Evolutionary conservation across 2,113 vertebrate species (phyloP), one percentile per base, ranked within the genome.

Genomic region (Notarius quadriscutis): DNA sequence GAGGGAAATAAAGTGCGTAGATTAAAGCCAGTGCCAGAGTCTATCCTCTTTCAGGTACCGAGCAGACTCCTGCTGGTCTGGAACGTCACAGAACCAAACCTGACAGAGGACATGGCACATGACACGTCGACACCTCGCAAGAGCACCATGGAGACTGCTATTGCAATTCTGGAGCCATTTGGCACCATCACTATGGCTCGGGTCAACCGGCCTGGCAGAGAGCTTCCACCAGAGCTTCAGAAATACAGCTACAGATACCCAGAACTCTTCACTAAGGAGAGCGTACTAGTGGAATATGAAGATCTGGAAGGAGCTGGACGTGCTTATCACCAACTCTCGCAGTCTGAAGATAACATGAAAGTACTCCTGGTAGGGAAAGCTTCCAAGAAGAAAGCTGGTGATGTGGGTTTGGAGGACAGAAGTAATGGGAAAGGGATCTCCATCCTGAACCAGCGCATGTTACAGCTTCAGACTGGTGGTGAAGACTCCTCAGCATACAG

Each of bases 241-340:
- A 91, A 90, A 81, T 91, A 90, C 51, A 81, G 65, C 25, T 88
- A 86, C 81, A 92, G 90, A 87, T 91, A 92, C 82, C 90, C 89
- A 48, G 91, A 92, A 63, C 74, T 92, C 10, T 81, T 85, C 22
- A 84, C 74, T 57, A 87, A 89, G 34, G 87, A 91, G 62, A 91
- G 91, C n/a, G 84, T 92, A 22, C 83, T 92, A 80, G 90, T 92
- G 60, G 91, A 92, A 65, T 92, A 89, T 41, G 91, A 92, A 65
- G 89, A 88, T 79, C 75, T 90, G 74, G 91, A 91, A 85, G 91
- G 88, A 30, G 91, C 91, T 17, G 87, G 89, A 25, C 89, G 84
- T 18, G 91, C 91, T 48, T 91, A 91, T 78, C 84, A 87, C 53
- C 87, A 90, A 78, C 90, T 91, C 17, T 89, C 88, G 18, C 87